Base-by-base conservation (phyloP, 2,113 vertebrate genomes). In the Haplochromis vanheusdeni region DNA sequence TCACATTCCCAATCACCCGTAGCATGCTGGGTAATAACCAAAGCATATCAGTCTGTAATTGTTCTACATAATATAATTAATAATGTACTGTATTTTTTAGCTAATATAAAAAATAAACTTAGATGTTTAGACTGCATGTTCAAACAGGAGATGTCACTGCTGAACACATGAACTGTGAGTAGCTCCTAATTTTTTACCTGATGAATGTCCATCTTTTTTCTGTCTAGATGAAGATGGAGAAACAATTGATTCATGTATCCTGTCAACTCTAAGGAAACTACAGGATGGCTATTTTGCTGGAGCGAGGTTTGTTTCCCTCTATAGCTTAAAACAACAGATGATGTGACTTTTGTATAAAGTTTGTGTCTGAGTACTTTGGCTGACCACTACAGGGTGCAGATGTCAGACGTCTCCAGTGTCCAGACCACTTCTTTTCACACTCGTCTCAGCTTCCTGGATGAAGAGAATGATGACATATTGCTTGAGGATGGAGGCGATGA, bases 281-380 rank as follows among this genome's bases (percentile, higher is more conserved):
- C 97, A 99, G 49, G 98, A 99, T 95, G 98, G 99, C 60, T 99
- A 99, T 94, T 99, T 99, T 93, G 98, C 96, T 88, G 99, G 99
- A 81, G 98, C 97, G n/a, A 98, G 98, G 98, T 99, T 93, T 68
- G 94, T 84, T 40, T 75, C 7, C n/a, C 7, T 37, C 21, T 19
- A 2, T 37, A 23, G 49, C 19, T 37, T 4, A 40, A 31, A 6
- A 33, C 17, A n/a, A 42, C 13, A 47, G 16, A 12, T 8, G 3
- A 23, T 21, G 54, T 65, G 13, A 51, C 11, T 79, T 83, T 5
- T 42, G 13, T 60, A 16, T 28, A 75, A 45, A 75, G 17, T 35
- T 47, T 26, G 5, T 75, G 6, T 40, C 23, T 89, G 80, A 9
- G 4, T 31, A 9, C n/a, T 79, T 79, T 79, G 9, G 83, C 49